Percentiles rank a stretch among this genome's conserved stretches.
phyloP scores from a whole-genome alignment of 2,797 vertebrate species.

The Enoplosus armatus region DNA sequence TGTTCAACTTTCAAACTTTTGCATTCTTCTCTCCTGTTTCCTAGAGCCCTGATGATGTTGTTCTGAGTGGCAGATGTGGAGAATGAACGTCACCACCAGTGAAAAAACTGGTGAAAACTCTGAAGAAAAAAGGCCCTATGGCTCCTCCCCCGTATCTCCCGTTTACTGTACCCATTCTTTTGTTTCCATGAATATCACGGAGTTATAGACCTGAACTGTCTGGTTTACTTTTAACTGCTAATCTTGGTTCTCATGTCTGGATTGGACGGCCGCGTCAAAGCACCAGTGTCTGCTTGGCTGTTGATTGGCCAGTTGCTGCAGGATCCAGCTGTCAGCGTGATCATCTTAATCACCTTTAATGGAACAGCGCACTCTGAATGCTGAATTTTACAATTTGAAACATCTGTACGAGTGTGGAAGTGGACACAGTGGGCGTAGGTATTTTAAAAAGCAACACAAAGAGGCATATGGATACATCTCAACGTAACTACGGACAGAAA shows the following conservation, averaged over 20 bases:
- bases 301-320: slow-evolving; percentile 38
- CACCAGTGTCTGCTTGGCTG: slow-evolving; percentile 1
- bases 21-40: slow-evolving; percentile 49
- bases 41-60: slow-evolving; percentile 76
- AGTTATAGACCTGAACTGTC: slow-evolving; percentile 59
- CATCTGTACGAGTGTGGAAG: slow-evolving; percentile 18
- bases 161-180: slow-evolving; percentile 67
- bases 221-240: slow-evolving; percentile 60
- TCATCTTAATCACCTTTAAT: slow-evolving; percentile 29
- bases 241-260: slow-evolving; percentile 62
- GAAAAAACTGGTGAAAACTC: slow-evolving; percentile 59
- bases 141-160: slow-evolving; percentile 60
- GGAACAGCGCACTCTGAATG: slow-evolving; percentile 12
- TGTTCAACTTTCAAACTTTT: slow-evolving; percentile 3
- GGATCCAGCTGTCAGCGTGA: slow-evolving; percentile 31
- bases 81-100: slow-evolving; percentile 51
- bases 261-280: slow-evolving; percentile 38
- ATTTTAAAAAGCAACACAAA: not conserved
- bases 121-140: slow-evolving; percentile 66
- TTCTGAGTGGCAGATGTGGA: slow-evolving; percentile 53
- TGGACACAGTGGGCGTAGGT: not conserved
- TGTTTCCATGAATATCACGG: slow-evolving; percentile 64
- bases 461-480: slow-evolving; percentile 17
- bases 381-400: slow-evolving; percentile 32
- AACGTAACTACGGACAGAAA: slow-evolving; percentile 37